Evolutionary conservation across 2,113 vertebrate genomes (phyloP).

Genomic region (Stegostoma tigrinum): DNA sequence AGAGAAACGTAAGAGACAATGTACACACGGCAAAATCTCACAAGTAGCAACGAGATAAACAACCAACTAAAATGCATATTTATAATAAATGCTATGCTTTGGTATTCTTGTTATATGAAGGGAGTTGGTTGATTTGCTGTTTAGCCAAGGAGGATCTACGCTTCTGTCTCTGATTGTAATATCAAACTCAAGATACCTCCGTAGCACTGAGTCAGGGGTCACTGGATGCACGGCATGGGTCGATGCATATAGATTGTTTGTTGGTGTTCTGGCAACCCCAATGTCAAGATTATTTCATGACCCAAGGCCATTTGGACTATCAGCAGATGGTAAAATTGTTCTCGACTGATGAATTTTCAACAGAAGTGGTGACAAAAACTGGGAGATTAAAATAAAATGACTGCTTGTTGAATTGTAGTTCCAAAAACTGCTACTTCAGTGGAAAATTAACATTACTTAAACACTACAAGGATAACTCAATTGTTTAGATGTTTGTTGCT

Average conservation of each 20-base stretch:
- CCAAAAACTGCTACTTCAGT: not conserved
- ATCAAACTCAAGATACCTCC: too few relatives aligned
- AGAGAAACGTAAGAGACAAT: not conserved
- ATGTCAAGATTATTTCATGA: not conserved
- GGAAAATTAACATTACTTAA: not conserved
- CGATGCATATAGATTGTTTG: not conserved
- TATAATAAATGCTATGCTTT: too few relatives aligned
- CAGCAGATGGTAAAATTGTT: not conserved
- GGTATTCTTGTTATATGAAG: too few relatives aligned
- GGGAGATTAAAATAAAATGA: not conserved
- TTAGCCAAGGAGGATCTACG: too few relatives aligned
- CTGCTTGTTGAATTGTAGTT: not conserved
- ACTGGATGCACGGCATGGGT: not conserved
- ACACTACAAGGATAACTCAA: not conserved
- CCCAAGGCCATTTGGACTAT: not conserved
- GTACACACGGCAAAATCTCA: not conserved
- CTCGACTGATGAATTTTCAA: not conserved
- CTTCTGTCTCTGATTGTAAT: too few relatives aligned
- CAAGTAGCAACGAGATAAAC: not conserved
- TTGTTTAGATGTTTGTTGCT: constrained; percentile 19
- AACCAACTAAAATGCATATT: not conserved
- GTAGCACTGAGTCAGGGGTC: too few relatives aligned
- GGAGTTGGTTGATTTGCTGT: too few relatives aligned
- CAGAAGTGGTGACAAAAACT: not conserved
- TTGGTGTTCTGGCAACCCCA: not conserved